Base-by-base conservation (phyloP, 2,888 invertebrate species). In the Catocala fraxini region DNA sequence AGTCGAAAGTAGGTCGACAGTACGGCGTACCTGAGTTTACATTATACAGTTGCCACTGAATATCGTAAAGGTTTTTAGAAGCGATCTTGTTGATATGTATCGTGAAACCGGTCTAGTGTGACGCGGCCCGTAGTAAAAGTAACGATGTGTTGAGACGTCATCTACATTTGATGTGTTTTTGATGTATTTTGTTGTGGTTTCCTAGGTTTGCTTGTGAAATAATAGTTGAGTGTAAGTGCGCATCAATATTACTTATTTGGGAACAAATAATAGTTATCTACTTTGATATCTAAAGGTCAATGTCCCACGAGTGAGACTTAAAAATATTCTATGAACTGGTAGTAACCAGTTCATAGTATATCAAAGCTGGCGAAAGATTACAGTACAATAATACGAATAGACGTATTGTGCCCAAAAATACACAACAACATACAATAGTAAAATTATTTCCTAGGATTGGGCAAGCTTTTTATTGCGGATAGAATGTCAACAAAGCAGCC, bases 1-100 rank as follows among this genome's bases (percentile, higher is more conserved):
- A 82, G 71, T 80, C 63, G 85, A 86, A 89, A 89, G 87, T 86
- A 75, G 83, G 83, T 60, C 83, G 25, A 65, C 47, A 57, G 12
- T 13, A 63, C 53, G 42, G 52, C 34, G 58, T 63, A 71, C 61
- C 65, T 33, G 7, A 52, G 57, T 71, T 79, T 63, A 71, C 69
- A 70, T 39, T 9, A 39, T 70, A 54, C 67, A 63, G 77, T 64
- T 75, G 15, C 63, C 49, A 46, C 55, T 51, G 47, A 57, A 54
- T 56, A 52, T 53, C 46, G 51, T 53, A 34, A 57, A 57, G 47
- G 46, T 51, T 55, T 51, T 25, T 52, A 25, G 47, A 59, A 43
- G 39, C 39, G 10, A 41, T 13, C 39, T 33, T 9, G 49, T 60
- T 55, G 49, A 63, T 67, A 59, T 64, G 13, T 56, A 46, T 56